Evolutionary conservation across 1,140 invertebrate genomes (phyloP), one percentile per base, ranked within the genome.

Genomic region (Drosophila pruinosa): DNA sequence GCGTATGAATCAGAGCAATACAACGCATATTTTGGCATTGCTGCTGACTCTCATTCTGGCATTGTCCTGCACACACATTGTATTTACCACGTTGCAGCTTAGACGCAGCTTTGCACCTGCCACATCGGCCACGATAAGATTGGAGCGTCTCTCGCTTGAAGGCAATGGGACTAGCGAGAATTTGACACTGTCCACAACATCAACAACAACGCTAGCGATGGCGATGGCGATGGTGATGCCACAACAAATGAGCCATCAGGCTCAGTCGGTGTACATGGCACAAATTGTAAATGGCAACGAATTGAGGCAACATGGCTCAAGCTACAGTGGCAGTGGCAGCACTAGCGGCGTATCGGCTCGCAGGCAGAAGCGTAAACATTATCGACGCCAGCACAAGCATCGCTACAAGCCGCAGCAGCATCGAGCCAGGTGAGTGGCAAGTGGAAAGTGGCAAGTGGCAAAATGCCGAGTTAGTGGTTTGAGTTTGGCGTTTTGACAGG

Each of bases 1-100:
- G 56, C 95, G 97, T 62, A 96, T 98, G 94, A 98, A 97, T 92
- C 97, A 98, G 92, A 96, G 95, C 75, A 97, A 97, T 91, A 95
- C 97, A 92, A 97, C 95, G 1, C 95, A 96, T 78, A 93, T 98
- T 34, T 93, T 98, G 52, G 95, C 94, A 3, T 93, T 98, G 19
- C 91, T 98, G 8, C 93, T 96, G 31, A 92, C 94, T 2, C 92
- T 97, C 28, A 93, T 95, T 31, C 67, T 95, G 22, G 93, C 94
- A 0, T 92, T 97, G 15, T 93, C 93, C 47, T 81, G 93, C 19
- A 92, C 94, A 4, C 92, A 94, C 54, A 75, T 93, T 19, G 91
- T 91, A 2, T 91, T 92, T 3, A 80, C 93, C 17, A 78, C 90
- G 54, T 28, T 89, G 63, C 73, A 91, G 53, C 59, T 91, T 22